Evolutionary conservation across 1,140 invertebrate species (phyloP).

Genomic region (Artemia franciscana): DNA sequence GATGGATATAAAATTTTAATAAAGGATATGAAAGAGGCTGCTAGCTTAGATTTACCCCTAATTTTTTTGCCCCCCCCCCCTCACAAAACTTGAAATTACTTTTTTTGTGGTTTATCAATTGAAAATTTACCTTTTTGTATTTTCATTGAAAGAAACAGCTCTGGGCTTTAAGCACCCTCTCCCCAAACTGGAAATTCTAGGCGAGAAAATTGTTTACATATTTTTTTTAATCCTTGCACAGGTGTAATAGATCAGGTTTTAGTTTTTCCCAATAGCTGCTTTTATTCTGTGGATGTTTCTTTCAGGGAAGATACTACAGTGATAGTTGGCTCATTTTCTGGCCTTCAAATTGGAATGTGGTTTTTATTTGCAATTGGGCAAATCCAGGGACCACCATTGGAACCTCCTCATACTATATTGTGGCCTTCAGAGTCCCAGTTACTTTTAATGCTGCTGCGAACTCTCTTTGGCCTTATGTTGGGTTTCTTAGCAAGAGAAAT

Average conservation of each 20-base stretch:
- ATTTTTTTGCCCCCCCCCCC: no score
- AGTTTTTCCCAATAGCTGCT: no score
- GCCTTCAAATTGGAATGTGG: slow-evolving; percentile 55
- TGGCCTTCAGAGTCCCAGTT: slow-evolving; percentile 49
- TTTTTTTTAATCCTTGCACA: slow-evolving; percentile 16
- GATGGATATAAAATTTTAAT: no score
- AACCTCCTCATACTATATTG: slow-evolving; percentile 44
- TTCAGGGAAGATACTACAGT: slow-evolving; percentile 61
- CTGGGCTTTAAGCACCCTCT: no score
- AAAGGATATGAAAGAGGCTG: no score
- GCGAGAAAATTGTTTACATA: slow-evolving; percentile 11
- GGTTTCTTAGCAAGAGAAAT: slow-evolving; percentile 32
- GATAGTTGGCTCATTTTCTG: slow-evolving; percentile 52
- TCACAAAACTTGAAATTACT: no score
- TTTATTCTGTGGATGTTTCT: no score
- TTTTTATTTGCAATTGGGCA: slow-evolving; percentile 50
- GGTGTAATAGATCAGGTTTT: no score
- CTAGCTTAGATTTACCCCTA: no score
- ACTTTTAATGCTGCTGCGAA: slow-evolving; percentile 34
- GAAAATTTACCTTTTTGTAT: no score
- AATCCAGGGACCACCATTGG: slow-evolving; percentile 25
- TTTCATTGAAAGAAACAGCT: no score
- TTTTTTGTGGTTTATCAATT: no score
- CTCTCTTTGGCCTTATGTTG: slow-evolving; percentile 42
- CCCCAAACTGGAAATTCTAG: slow-evolving; percentile 1